phyloP scores from a whole-genome alignment of 2,888 invertebrate species.

The Drosophila paramelanica region DNA sequence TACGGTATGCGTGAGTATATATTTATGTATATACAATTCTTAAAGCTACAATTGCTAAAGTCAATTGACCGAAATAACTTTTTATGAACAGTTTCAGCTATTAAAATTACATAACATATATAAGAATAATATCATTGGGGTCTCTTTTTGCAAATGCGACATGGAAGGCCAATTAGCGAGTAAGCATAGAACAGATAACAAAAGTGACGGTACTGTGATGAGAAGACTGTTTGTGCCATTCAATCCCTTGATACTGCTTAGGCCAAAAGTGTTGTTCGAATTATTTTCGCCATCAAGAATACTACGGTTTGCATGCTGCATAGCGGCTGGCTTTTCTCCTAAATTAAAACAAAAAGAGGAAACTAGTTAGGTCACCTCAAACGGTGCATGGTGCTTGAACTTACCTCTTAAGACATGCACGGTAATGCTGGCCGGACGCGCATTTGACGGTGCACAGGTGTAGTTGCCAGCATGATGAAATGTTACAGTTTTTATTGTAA shows the following conservation, averaged over 20 bases:
- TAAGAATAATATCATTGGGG: slow-evolving; percentile 49
- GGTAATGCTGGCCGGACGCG: slow-evolving; percentile 90
- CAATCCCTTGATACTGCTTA: slow-evolving; percentile 59
- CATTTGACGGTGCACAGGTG: slow-evolving; percentile 92
- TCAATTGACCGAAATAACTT: slow-evolving; percentile 54
- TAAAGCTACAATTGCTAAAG: slow-evolving; percentile 51
- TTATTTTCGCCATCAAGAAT: slow-evolving; percentile 80
- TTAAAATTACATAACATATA: slow-evolving; percentile 43
- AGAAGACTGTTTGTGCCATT: slow-evolving; percentile 52
- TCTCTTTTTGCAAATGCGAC: slow-evolving; percentile 35
- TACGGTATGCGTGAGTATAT: slow-evolving; percentile 36
- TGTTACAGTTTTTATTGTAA: slow-evolving; percentile 88
- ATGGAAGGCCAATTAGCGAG: slow-evolving; percentile 38
- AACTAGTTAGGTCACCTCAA: background rate
- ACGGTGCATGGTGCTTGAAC: background rate
- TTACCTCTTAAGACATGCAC: slow-evolving; percentile 90
- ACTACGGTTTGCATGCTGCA: slow-evolving; percentile 85
- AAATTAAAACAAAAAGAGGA: slow-evolving; percentile 31
- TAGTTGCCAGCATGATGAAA: slow-evolving; percentile 91
- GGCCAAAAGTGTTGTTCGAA: slow-evolving; percentile 67
- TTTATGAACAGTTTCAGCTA: slow-evolving; percentile 62
- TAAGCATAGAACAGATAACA: slow-evolving; percentile 51
- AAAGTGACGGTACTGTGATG: slow-evolving; percentile 37
- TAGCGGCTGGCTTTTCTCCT: slow-evolving; percentile 85
- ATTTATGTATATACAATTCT: slow-evolving; percentile 63